These are phyloP conservation scores for Neodiprion virginianus DNA, from an alignment of 1,140 invertebrate genomes.

Conservation along the genomic window DNA sequence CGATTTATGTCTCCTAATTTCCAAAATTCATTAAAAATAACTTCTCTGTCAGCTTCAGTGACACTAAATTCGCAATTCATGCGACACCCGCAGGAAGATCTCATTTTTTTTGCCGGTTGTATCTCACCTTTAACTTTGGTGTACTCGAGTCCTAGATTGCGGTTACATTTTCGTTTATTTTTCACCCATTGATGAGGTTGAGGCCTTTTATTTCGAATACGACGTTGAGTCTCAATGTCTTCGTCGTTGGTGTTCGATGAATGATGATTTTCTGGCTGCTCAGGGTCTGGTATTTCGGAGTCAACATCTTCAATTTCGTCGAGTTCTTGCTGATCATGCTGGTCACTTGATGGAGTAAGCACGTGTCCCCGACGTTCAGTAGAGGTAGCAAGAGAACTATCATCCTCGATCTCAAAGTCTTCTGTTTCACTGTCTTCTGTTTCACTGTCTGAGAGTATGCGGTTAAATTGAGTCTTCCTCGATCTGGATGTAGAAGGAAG, in stretches of 20 bases:
- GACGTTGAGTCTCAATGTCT: constrained; percentile 1
- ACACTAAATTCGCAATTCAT: constrained; percentile 22
- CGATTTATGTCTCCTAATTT: constrained; percentile 21
- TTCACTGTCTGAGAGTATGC: too few species aligned
- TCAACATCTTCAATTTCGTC: background rate
- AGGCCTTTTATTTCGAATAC: constrained; percentile 14
- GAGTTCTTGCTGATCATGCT: too few species aligned
- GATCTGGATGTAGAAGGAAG: too few species aligned
- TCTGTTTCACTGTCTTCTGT: too few species aligned
- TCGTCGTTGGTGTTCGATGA: constrained; percentile 12
- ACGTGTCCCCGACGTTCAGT: too few species aligned
- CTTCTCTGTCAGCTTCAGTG: constrained; percentile 17
- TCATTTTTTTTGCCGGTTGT: constrained; percentile 21
- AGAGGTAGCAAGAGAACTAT: too few species aligned
- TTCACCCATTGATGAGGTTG: constrained; percentile 21
- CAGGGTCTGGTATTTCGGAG: constrained; percentile 10
- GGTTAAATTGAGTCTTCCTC: too few species aligned
- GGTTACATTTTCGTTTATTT: constrained; percentile 17
- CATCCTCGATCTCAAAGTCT: too few species aligned
- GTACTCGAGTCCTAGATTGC: constrained; percentile 21
- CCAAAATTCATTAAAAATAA: constrained; percentile 23
- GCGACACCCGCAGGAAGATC: constrained; percentile 14
- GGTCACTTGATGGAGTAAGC: too few species aligned
- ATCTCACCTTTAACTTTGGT: constrained; percentile 13
- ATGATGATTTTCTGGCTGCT: constrained; percentile 3